Evolutionary conservation across 2,888 invertebrate species (phyloP), one percentile per base, ranked within the genome.

Genomic region (Ectropis crepuscularia): DNA sequence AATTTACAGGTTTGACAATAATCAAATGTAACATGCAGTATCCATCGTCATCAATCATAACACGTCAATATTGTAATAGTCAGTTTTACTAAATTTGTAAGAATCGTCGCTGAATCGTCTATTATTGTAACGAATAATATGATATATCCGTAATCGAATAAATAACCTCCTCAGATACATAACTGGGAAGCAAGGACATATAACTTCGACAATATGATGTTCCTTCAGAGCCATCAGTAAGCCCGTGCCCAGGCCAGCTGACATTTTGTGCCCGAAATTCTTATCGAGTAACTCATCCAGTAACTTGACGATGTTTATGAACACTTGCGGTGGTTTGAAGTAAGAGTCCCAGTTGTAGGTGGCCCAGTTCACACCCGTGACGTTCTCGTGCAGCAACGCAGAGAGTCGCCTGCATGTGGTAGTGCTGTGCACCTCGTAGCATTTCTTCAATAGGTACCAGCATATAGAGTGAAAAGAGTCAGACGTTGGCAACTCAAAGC

Each of bases 101-200:
- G 39, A 39, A 8, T 55, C 55, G 28, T 55, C 38, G 0, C 46
- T 8, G 8, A 53, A 7, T 0, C 10, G 12, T 38, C 53, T 7
- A 11, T 59, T 59, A 28, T 59, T 46, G 6, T 59, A 59, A 7
- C 49, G 59, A 46, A 53, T 41, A n/a, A 59, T 53, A 16, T 59
- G 38, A 46, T 36, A 53, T 46, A 59, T 39, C 6, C 59, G 51
- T 8, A 50, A 8, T n/a, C 59, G 43, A 36, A 59, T 46, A 36
- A 59, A 59, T 6, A 58, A 11, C 39, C 50, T 51, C 11, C 42
- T 38, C 37, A 58, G 38, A 36, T 16, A 58, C 8, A 28, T 11
- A 10, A 46, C 9, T 8, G 59, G 59, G 43, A 59, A 59, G 53
- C 59, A 59, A 41, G 16, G n/a, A 45, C 59, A 59, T 10, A 47